These are phyloP conservation scores for Corbicula japonica DNA, from an alignment of 2,888 invertebrate species.

Conservation along the genomic window DNA sequence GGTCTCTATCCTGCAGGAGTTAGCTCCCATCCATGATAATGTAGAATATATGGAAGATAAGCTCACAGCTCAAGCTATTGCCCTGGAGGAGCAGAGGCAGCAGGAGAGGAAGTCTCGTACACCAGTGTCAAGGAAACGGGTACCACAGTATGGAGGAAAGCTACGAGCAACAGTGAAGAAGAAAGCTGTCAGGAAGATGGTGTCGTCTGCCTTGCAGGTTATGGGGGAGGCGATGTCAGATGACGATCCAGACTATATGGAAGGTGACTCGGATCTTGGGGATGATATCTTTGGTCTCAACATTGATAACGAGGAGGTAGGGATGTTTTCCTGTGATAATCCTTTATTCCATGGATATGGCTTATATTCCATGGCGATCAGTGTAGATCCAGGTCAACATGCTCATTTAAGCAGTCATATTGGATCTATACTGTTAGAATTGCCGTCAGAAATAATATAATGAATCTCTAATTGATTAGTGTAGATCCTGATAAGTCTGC, in stretches of 20 bases:
- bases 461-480: no score
- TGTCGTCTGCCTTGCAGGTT: no score
- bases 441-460: no score
- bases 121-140: constrained; percentile 11
- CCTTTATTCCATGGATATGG: no score
- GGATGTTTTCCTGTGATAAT: neutral
- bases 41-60: constrained; percentile 61
- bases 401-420: no score
- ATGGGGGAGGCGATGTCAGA: no score
- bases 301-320: constrained; percentile 37
- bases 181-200: constrained; percentile 13
- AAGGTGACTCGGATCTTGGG: constrained; percentile 23
- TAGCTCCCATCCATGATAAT: constrained; percentile 49
- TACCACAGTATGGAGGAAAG: constrained; percentile 25
- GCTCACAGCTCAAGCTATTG: constrained; percentile 46
- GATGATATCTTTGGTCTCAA: constrained; percentile 41
- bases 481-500: no score
- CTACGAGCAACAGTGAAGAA: constrained; percentile 5
- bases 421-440: no score
- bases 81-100: constrained; percentile 8
- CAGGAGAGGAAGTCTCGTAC: neutral
- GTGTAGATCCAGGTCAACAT: no score
- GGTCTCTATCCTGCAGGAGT: constrained; percentile 35
- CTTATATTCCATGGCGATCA: no score
- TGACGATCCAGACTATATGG: constrained; percentile 25